Evolutionary conservation across 2,113 vertebrate genomes (phyloP).

Genomic region (Sinosuthora webbiana): DNA sequence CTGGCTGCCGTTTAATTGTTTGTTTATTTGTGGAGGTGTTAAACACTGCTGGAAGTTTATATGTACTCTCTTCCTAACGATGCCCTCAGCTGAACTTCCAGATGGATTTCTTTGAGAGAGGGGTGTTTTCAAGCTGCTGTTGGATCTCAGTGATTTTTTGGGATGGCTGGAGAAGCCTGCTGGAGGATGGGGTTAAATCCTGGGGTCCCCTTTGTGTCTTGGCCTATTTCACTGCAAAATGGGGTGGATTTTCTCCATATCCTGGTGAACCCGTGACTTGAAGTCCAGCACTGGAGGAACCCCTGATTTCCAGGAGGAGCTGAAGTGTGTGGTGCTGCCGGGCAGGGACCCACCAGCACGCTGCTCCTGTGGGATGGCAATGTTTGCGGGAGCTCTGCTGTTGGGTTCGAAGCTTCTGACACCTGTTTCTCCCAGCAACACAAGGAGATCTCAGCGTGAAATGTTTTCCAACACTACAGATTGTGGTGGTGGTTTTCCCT

Average conservation of each 20-base stretch:
- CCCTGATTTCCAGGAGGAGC: background rate
- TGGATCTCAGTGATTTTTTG: background rate
- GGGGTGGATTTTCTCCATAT: background rate
- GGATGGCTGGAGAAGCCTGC: background rate
- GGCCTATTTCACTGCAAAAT: background rate
- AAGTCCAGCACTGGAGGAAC: background rate
- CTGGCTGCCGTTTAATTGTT: background rate
- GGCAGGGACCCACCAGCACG: background rate
- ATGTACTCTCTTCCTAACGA: background rate
- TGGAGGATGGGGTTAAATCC: background rate
- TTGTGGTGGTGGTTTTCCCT: background rate
- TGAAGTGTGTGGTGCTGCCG: fast-evolving
- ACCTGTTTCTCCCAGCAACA: background rate
- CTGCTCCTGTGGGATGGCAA: fast-evolving
- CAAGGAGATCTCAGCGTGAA: slow-evolving; percentile 28
- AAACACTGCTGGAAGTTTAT: background rate
- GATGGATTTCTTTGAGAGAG: background rate
- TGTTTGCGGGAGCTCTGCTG: fast-evolving
- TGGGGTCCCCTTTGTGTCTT: background rate
- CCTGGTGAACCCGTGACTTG: background rate
- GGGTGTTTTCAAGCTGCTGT: background rate
- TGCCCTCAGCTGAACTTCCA: slow-evolving; percentile 8
- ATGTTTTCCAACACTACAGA: slow-evolving; percentile 55
- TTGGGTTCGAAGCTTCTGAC: background rate
- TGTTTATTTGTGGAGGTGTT: slow-evolving; percentile 53